Base-by-base conservation (phyloP, 2,797 vertebrate genomes). In the Chelmon rostratus region DNA sequence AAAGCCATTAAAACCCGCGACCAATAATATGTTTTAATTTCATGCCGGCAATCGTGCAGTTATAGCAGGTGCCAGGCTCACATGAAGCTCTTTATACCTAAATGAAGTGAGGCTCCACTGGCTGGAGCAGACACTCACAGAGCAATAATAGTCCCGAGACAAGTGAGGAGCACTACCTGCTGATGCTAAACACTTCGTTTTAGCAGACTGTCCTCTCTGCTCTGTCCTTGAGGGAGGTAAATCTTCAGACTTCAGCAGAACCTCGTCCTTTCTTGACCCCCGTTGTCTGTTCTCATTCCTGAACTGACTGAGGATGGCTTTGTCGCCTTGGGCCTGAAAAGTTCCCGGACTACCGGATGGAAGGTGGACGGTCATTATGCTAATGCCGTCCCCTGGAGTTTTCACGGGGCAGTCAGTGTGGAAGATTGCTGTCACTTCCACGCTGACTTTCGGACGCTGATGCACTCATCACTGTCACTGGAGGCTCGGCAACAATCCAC, bases 41-140 rank as follows among this genome's bases (percentile, higher is more conserved):
- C 49, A 81, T 70, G 46, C 33, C 2, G 21, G 28, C 54, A 59
- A 46, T 76, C 37, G 28, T 53, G 63, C 49, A 52, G 62, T 76
- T 61, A 59, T 8, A 79, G 72, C 47, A 54, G 80, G 59, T 76
- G n/a, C n/a, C n/a, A n/a, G n/a, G n/a, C n/a, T n/a, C n/a, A n/a
- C n/a, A n/a, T n/a, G n/a, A n/a, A n/a, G 28, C 13, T n/a, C 74
- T 83, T 81, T 47, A 67, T 37, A 58, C 72, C 9, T 19, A 59
- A 78, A 81, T 58, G 58, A 84, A 76, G 59, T 49, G 23, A 69
- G 44, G 62, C 37, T 53, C 65, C 70, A 21, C 31, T 52, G 62
- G 42, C 59, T n/a, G 57, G 58, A 69, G 75, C 42, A 44, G 66
- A 62, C 21, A 63, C 56, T 58, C 73, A 79, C 68, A 47, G 61